Conservation (phyloP, 2,797 vertebrate species). For the Pseudochaenichthys georgianus region DNA sequence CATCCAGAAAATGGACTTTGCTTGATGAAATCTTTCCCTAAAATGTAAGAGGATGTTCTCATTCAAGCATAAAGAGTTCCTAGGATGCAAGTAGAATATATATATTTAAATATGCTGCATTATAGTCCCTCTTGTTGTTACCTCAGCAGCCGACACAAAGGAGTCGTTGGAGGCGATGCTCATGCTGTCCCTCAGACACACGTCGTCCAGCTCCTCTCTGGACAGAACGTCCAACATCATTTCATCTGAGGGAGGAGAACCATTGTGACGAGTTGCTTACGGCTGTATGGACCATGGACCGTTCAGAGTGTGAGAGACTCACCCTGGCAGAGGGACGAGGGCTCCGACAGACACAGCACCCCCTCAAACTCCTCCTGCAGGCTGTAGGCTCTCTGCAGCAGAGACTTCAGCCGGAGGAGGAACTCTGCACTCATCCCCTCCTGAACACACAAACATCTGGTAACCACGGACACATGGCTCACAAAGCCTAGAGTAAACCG, state of each 20-base stretch:
- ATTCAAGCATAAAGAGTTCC: background rate
- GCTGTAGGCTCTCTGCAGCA: conserved; percentile 95
- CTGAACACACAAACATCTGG: conserved; percentile 72
- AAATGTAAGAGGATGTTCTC: background rate
- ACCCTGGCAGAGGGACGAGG: conserved; percentile 88
- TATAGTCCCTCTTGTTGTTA: background rate
- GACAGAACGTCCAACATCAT: conserved; percentile 82
- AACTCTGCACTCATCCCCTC: conserved; percentile 96
- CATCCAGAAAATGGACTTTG: background rate
- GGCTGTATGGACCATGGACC: background rate
- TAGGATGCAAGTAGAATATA: background rate
- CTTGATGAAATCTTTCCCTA: background rate
- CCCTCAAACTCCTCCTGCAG: conserved; percentile 98
- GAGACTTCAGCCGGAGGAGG: conserved; percentile 93
- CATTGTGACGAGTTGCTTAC: background rate
- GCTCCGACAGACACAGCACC: conserved; percentile 88
- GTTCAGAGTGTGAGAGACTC: conserved; percentile 61
- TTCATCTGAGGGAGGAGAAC: conserved; percentile 80
- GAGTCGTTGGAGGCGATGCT: conserved; percentile 94
- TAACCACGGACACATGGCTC: background rate
- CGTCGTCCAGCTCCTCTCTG: conserved; percentile 87
- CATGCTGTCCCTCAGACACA: conserved; percentile 88
- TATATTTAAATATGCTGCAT: no score
- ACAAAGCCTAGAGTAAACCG: background rate
- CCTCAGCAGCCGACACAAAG: conserved; percentile 95